Evolutionary conservation across 2,113 vertebrate species (phyloP), one percentile per base, ranked within the genome.

Genomic region (Nansenia antarctica): DNA sequence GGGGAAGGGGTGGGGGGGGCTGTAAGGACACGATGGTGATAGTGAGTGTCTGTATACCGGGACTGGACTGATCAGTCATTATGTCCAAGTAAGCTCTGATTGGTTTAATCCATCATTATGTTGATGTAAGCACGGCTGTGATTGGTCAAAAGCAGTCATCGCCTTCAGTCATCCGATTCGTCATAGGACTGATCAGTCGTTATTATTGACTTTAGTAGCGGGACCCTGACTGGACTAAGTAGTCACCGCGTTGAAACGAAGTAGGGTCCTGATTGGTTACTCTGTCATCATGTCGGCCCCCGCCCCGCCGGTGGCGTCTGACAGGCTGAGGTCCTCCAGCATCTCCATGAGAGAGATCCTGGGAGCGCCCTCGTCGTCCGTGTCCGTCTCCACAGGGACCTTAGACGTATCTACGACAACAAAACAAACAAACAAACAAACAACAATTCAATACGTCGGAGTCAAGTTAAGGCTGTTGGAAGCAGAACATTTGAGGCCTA

Each of bases 291-390:
- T 99, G 62, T 90, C 89, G 0, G 95, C 94, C 29, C 96, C 98
- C 47, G 95, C 96, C 74, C 82, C 96, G 52, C 96, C 97, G 1
- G 97, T 98, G 62, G 96, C 95, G 11, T 98, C 97, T 0, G 85
- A 57, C 1, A 96, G 94, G 80, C 93, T 94, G 59, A 99, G 94
- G 83, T 98, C 98, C 71, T 99, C 97, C 73, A 99, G 81, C 98
- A 99, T 98, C 80, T 99, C 98, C 34, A 90, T 84, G 87, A 99
- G 88, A 49, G 96, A 97, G 83, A 98, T 93, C 26, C 90, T 71
- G 2, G 98, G 98, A 1, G 95, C 92, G 14, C 93, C 95, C 9
- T 99, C 98, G 29, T 99, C 98, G 62, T 98, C 98, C 0, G 94
- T 95, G 76, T 99, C 98, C 2, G 95, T 96, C 86, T 98, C 96